Percentiles rank a stretch among this genome's conserved stretches.
These are phyloP conservation scores for Hirtodrosophila duncani DNA, from an alignment of 2,888 invertebrate genomes.

Conservation along the genomic window DNA sequence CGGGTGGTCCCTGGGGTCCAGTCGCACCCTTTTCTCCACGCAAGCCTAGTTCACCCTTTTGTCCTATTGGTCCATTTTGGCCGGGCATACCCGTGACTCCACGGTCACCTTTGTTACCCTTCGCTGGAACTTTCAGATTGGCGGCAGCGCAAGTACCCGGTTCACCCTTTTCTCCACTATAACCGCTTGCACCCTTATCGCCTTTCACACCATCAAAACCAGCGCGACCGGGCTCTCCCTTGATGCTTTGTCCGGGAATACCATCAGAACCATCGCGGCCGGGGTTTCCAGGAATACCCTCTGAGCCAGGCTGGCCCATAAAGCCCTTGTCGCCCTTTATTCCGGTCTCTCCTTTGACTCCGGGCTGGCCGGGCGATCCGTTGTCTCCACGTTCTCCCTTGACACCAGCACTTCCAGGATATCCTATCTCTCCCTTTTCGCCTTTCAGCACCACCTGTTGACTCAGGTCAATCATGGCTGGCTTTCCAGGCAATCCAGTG, in stretches of 20 bases:
- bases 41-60: slow-evolving; percentile 81
- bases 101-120: slow-evolving; percentile 83
- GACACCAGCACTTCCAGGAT: slow-evolving; percentile 82
- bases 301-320: slow-evolving; percentile 84
- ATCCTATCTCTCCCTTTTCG: slow-evolving; percentile 83
- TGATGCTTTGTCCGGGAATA: slow-evolving; percentile 83
- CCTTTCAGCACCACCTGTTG: slow-evolving; percentile 82
- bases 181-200: slow-evolving; percentile 76
- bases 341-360: slow-evolving; percentile 85
- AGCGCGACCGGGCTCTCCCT: slow-evolving; percentile 85
- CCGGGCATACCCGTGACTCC: slow-evolving; percentile 82
- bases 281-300: slow-evolving; percentile 84
- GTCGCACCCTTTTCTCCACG: slow-evolving; percentile 82
- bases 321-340: slow-evolving; percentile 84
- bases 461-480: slow-evolving; percentile 81
- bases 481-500: slow-evolving; percentile 83
- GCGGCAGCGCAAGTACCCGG: slow-evolving; percentile 81
- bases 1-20: slow-evolving; percentile 82
- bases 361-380: slow-evolving; percentile 85
- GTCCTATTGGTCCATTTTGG: slow-evolving; percentile 82
- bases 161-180: slow-evolving; percentile 81
- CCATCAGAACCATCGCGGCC: slow-evolving; percentile 85
- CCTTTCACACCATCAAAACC: slow-evolving; percentile 81
- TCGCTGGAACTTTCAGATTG: slow-evolving; percentile 78
- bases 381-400: slow-evolving; percentile 84